phyloP scores from a whole-genome alignment of 2,113 vertebrate genomes.

The Atrichornis clamosus region DNA sequence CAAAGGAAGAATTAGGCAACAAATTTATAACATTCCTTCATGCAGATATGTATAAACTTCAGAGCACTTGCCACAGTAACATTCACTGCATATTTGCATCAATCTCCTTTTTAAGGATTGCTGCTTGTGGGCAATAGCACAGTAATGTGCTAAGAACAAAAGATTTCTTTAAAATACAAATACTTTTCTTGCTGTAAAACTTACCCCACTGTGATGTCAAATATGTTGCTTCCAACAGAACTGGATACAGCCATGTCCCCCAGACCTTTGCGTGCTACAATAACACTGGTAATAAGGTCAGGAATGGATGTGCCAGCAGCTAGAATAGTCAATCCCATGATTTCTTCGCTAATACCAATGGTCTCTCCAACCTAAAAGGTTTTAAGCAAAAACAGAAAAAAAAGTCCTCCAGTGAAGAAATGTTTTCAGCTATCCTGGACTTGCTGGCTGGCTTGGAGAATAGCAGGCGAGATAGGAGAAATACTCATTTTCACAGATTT shows the following conservation, averaged over 20 bases:
- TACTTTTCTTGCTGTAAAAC: constrained; percentile 19
- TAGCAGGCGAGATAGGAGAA: background rate
- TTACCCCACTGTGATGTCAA: constrained; percentile 96
- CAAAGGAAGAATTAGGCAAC: background rate
- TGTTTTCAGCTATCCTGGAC: background rate
- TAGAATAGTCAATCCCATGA: constrained; percentile 95
- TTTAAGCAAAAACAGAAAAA: background rate
- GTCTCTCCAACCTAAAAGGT: constrained; percentile 89
- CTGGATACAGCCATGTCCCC: constrained; percentile 97
- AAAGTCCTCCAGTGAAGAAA: background rate
- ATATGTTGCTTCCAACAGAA: constrained; percentile 96
- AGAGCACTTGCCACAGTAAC: background rate
- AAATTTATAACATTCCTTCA: background rate
- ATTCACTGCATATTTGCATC: fast-evolving
- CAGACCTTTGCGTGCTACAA: constrained; percentile 93
- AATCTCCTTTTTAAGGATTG: background rate
- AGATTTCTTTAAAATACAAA: background rate
- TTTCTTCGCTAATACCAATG: constrained; percentile 94
- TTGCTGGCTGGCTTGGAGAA: background rate
- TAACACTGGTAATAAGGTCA: constrained; percentile 95
- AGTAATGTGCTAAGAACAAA: background rate
- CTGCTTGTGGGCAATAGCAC: background rate
- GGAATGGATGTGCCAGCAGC: constrained; percentile 95
- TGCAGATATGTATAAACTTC: background rate
- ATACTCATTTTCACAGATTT: background rate